Percentiles rank a stretch among this genome's conserved stretches.
These are phyloP conservation scores for Macroglossus sobrinus DNA, from an alignment of 2,113 vertebrate genomes.

Conservation along the genomic window DNA sequence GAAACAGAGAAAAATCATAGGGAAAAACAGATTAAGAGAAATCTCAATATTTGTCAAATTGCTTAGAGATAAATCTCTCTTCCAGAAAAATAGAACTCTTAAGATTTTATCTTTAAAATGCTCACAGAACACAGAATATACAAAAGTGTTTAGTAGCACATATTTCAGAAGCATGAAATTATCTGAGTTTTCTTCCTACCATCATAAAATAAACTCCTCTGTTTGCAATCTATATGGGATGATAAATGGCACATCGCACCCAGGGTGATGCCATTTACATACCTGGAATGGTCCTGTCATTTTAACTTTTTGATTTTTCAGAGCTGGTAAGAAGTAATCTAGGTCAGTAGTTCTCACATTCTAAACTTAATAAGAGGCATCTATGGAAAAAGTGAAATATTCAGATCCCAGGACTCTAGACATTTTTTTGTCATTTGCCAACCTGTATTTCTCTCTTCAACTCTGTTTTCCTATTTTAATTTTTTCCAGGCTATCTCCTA, in stretches of 20 bases:
- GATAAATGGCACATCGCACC: neutral
- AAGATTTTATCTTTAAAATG: conserved; percentile 38
- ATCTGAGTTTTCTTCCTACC: neutral
- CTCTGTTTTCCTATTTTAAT: neutral
- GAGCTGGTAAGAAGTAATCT: neutral
- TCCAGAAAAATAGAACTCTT: neutral
- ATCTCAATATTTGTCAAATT: conserved; percentile 46
- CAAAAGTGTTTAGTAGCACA: neutral
- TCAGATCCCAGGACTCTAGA: neutral
- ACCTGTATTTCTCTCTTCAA: neutral
- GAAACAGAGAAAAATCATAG: conserved; percentile 24
- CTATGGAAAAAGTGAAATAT: neutral
- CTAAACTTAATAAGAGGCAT: neutral
- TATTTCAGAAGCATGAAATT: neutral
- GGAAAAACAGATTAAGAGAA: conserved; percentile 21
- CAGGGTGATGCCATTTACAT: too few relatives aligned
- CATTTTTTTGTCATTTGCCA: neutral
- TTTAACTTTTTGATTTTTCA: neutral
- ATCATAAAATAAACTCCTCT: neutral
- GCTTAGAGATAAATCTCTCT: conserved; percentile 16
- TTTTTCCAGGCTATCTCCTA: neutral
- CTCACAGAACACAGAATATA: neutral
- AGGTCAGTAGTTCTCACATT: neutral
- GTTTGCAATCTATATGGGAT: neutral
- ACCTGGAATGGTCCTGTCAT: neutral